Evolutionary conservation across 2,888 invertebrate genomes (phyloP), one percentile per base, ranked within the genome.

Genomic region (Chirona hameri): DNA sequence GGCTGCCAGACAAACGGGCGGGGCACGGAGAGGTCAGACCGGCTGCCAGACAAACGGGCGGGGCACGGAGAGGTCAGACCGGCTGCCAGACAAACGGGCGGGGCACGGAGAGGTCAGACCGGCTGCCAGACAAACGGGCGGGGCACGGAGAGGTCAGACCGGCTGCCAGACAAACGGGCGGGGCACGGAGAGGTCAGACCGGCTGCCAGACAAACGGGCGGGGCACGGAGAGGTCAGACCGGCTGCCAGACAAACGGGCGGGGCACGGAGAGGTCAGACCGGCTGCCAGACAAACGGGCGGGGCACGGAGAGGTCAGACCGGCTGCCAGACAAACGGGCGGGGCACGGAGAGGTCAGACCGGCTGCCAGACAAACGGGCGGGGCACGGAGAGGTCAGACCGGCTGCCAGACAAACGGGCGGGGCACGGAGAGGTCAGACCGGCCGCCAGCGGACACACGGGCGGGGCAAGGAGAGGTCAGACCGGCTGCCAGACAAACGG

Each of bases 401-500:
- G 88, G 72, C 94, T 94, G 86, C 3, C 88, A 86, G 83, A 79
- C 83, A 85, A 84, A 84, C 84, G 52, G 27, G 10, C 57, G n/a
- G n/a, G n/a, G n/a, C n/a, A n/a, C n/a, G 7, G n/a, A 12, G n/a
- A 27, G n/a, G 65, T n/a, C 27, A n/a, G n/a, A n/a, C n/a, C n/a
- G n/a, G n/a, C n/a, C n/a, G n/a, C n/a, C n/a, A n/a, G n/a, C 88
- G 86, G 83, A 79, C 83, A 85, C 84, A 84, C 84, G 52, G 27
- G 10, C 57, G n/a, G n/a, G n/a, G n/a, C n/a, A n/a, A 2, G 7
- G n/a, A 12, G n/a, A 27, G n/a, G 65, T n/a, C 27, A n/a, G n/a
- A n/a, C n/a, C n/a, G 88, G 72, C 94, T 94, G 86, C 3, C 88
- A 86, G 83, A 79, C 83, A 85, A 84, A 84, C 84, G 52, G 27